phyloP scores from a whole-genome alignment of 2,113 vertebrate species.

The human (Homo sapiens) region GRCh38 chr13:35947001-35947500 shows the following conservation, averaged over 20 bases:
- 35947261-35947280: constrained; percentile 69
- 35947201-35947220: constrained; percentile 76
- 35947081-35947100: background rate
- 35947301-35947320: constrained; percentile 68
- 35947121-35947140: constrained; percentile 38
- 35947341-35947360: constrained; percentile 88
- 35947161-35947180: constrained; percentile 70
- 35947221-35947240: constrained; percentile 71
- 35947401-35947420: constrained; percentile 98
- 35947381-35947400: constrained; percentile 99
- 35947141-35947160: constrained; percentile 59
- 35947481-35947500: constrained; percentile 72
- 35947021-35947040: background rate
- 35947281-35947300: constrained; percentile 63
- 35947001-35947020: background rate
- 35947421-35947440: constrained; percentile 98
- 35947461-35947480: constrained; percentile 77
- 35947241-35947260: constrained; percentile 72
- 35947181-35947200: constrained; percentile 73
- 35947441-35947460: constrained; percentile 98
- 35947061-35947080: background rate
- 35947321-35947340: constrained; percentile 71
- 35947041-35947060: constrained; percentile 22
- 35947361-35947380: constrained; percentile 98
- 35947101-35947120: constrained; percentile 36